Conservation (phyloP, 2,888 invertebrate genomes). For the Phaonia tiefii region DNA sequence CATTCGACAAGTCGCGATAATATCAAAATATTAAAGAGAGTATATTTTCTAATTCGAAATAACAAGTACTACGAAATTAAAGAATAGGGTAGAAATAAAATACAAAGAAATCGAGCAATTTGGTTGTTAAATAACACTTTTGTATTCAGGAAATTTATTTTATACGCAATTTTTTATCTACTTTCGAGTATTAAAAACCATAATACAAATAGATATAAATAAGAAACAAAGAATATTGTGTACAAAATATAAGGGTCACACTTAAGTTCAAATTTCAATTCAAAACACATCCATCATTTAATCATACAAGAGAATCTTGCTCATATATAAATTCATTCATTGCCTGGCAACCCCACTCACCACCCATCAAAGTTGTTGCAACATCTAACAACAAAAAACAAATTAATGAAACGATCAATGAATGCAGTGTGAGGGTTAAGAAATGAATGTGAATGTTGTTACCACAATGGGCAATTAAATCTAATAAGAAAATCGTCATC, state of each 20-base stretch:
- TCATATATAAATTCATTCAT: too few relatives aligned
- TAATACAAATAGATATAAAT: constrained; percentile 18
- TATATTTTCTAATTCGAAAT: too few relatives aligned
- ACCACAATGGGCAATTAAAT: constrained; percentile 69
- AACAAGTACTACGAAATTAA: too few relatives aligned
- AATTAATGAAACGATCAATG: constrained; percentile 30
- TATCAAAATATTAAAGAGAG: too few relatives aligned
- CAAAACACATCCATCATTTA: constrained; percentile 79
- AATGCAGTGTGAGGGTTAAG: constrained; percentile 54
- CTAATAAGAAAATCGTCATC: constrained; percentile 55
- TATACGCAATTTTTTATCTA: too few relatives aligned
- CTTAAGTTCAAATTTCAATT: constrained; percentile 75
- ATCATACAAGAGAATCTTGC: constrained; percentile 43
- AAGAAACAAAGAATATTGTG: constrained; percentile 23
- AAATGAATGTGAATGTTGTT: constrained; percentile 68
- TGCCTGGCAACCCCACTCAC: background rate
- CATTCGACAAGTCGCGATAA: too few relatives aligned
- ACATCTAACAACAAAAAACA: constrained; percentile 35
- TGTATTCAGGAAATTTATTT: too few relatives aligned
- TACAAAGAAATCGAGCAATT: too few relatives aligned
- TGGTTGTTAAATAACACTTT: too few relatives aligned
- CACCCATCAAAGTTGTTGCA: constrained; percentile 37
- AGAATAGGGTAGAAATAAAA: too few relatives aligned
- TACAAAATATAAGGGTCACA: constrained; percentile 75
- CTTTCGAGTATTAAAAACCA: too few relatives aligned